Evolutionary conservation across 2,113 vertebrate genomes (phyloP).

Genomic region (Micromys minutus): DNA sequence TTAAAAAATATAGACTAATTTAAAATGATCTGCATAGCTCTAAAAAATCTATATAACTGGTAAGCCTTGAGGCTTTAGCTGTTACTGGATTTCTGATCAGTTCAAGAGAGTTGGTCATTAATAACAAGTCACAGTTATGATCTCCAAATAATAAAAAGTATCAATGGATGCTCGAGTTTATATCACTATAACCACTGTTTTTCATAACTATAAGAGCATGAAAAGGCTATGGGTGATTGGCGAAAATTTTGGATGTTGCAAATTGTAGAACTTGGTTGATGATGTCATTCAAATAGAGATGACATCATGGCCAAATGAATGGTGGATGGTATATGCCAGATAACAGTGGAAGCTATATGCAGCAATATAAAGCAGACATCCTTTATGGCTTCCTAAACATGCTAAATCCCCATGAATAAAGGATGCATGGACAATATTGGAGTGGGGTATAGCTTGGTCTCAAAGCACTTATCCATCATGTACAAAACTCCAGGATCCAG

Average conservation of each 20-base stretch:
- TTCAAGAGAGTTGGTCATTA: neutral
- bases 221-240: neutral
- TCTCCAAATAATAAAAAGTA: slow-evolving; percentile 29
- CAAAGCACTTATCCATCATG: neutral
- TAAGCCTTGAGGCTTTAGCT: neutral
- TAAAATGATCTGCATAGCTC: neutral
- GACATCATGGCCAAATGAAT: neutral
- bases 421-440: neutral
- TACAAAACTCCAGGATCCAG: too few species aligned
- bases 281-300: neutral
- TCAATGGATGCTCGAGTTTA: neutral
- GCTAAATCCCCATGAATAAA: neutral
- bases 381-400: neutral
- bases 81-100: neutral
- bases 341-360: neutral
- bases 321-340: neutral
- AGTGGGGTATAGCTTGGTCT: neutral
- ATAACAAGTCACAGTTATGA: neutral
- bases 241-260: neutral
- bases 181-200: neutral
- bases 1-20: neutral
- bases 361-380: neutral
- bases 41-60: neutral
- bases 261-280: neutral
- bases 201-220: neutral